phyloP scores from a whole-genome alignment of 1,140 invertebrate genomes.

The Formica selysi region DNA sequence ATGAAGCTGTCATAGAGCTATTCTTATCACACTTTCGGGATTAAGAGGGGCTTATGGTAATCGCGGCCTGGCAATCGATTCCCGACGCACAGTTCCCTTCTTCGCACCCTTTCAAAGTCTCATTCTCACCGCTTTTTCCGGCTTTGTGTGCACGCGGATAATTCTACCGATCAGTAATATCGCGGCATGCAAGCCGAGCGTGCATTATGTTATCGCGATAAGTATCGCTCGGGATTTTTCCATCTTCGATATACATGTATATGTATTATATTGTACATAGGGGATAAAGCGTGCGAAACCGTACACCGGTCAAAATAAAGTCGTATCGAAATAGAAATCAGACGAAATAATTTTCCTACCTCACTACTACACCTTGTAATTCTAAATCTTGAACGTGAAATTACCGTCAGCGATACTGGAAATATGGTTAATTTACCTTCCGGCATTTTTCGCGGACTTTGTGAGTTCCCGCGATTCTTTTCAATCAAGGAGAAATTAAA shows the following conservation, averaged over 20 bases:
- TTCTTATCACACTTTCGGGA: conserved; percentile 30
- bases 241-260: conserved; percentile 32
- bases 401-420: neutral
- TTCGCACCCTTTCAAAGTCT: neutral
- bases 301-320: conserved; percentile 24
- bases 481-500: conserved; percentile 48
- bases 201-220: conserved; percentile 59
- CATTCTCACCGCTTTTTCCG: conserved; percentile 1
- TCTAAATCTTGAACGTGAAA: conserved; percentile 3
- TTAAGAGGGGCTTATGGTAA: conserved; percentile 41
- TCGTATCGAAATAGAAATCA: conserved; percentile 23
- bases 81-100: neutral
- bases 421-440: neutral
- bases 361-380: neutral
- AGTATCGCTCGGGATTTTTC: conserved; percentile 69
- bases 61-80: conserved; percentile 37
- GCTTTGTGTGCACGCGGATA: conserved; percentile 26
- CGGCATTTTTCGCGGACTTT: neutral
- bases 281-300: conserved; percentile 46
- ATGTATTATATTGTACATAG: neutral
- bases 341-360: conserved; percentile 29
- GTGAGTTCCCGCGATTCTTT: neutral
- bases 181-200: conserved; percentile 24
- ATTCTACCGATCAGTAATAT: conserved; percentile 30
- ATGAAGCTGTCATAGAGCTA: conserved; percentile 15